Base-by-base conservation (phyloP, 2,888 invertebrate species). In the Eucriotettix oculatus region DNA sequence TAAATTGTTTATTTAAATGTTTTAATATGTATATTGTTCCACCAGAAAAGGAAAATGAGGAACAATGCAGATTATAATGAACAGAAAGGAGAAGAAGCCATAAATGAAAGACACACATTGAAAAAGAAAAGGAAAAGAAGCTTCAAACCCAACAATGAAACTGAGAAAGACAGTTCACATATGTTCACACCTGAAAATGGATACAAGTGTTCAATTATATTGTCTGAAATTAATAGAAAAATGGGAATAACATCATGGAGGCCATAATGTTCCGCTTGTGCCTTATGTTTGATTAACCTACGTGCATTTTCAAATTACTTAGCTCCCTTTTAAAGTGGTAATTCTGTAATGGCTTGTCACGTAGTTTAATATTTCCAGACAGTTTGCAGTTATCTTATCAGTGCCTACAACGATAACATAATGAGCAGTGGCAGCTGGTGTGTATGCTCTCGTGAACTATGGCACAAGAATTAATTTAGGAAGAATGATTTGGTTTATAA, bases 201-300 rank as follows among this genome's bases (percentile, higher is more conserved):
- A 53, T 76, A 83, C 14, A 83, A 87, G 42, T 88, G 87, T 70
- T 76, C 80, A 10, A 77, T 89, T 16, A 86, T 90, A 64, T 75
- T 90, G 43, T 81, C 84, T 17, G 90, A 90, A 73, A 79, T 90
- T 60, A 90, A 90, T 71, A 78, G 87, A 60, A 90, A 90, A 73
- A 82, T 89, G 77, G 75, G 78, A 40, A 75, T 82, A 1, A 86
- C 86, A 41, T 84, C 83, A 0, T 87, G 87, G 86, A 85, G 83
- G 14, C 57, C 56, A 14, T 64, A 61, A 61, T 29, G 29, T 29
- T 29, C 29, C 29, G 7, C 3, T 29, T 29, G 29, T 29, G 29
- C 29, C 29, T 29, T 29, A 29, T 2, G 29, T 29, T 29, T 29
- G 29, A 29, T 29, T 29, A 29, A 29, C 29, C 29, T 5, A 29